These are phyloP conservation scores for Sebastes cheni DNA, from an alignment of 2,797 vertebrate genomes.

Conservation along the genomic window DNA sequence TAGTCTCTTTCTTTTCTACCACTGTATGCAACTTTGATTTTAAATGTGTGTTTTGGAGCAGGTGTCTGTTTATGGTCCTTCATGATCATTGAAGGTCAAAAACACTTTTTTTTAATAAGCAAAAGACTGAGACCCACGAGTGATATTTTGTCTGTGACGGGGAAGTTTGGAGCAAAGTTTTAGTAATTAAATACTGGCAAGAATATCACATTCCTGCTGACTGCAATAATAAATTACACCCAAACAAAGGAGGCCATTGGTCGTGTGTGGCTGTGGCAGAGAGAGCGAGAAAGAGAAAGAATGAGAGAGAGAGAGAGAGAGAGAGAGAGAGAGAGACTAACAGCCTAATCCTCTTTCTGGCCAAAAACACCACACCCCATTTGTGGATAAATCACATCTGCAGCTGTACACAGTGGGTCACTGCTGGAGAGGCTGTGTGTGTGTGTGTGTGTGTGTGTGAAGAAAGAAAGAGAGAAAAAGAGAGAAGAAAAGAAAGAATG, in stretches of 20 bases:
- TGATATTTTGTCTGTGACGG: constrained; percentile 73
- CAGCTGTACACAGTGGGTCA: constrained; percentile 82
- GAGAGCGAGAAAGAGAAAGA: constrained; percentile 39
- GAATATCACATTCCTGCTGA: constrained; percentile 81
- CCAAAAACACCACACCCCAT: constrained; percentile 81
- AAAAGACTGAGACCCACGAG: constrained; percentile 49
- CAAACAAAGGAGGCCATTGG: constrained; percentile 84
- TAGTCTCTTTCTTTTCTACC: background rate
- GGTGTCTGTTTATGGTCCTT: constrained; percentile 46
- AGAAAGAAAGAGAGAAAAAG: background rate
- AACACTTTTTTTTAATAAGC: constrained; percentile 54
- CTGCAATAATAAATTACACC: constrained; percentile 83
- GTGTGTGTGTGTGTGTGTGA: constrained; percentile 16
- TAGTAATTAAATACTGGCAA: constrained; percentile 84
- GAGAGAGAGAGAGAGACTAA: constrained; percentile 39
- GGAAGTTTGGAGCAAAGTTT: constrained; percentile 79
- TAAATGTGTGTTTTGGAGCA: constrained; percentile 24
- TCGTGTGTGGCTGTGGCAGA: constrained; percentile 77
- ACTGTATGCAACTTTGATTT: background rate
- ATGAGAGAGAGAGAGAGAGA: constrained; percentile 27
- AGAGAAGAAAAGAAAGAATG: constrained; percentile 30
- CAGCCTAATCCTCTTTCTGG: constrained; percentile 71
- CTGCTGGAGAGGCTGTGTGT: constrained; percentile 66
- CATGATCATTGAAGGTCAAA: constrained; percentile 31
- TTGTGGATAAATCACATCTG: constrained; percentile 81